Evolutionary conservation across 2,113 vertebrate genomes (phyloP), one percentile per base, ranked within the genome.

Genomic region (sheep (Ovis aries)): DNA sequence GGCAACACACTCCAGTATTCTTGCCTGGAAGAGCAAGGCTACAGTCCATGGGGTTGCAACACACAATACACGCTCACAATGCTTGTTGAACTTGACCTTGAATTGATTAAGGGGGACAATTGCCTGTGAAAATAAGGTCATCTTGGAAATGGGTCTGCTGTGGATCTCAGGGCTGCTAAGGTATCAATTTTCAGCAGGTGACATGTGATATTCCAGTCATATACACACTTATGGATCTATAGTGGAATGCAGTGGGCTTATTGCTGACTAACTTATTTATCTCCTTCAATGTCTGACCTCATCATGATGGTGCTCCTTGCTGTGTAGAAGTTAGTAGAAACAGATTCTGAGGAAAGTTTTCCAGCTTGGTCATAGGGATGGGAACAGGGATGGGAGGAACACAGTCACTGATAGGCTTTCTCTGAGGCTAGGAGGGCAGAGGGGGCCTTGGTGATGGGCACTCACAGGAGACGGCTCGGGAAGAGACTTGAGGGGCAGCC

Each of bases 261-360:
- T 40, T 67, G 25, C 36, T 48, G 25, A 78, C 25, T n/a, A 25
- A 55, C 43, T 36, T 33, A 36, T 48, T 62, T 48, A 33, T 62
- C 50, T 87, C 62, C 50, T 52, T 88, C 59, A 85, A 15, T 7
- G 4, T 80, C 74, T n/a, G 25, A 9, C 40, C 36, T 91, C 31
- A 15, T 45, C 36, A 8, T 33, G 7, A 71, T 6, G 0, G 13
- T 23, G 19, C 59, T 43, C 29, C 43, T 90, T 3, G 11, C 7
- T 80, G 40, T n/a, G 81, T 43, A 40, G 43, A 88, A 88, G 25
- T 97, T 67, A 52, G 15, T 45, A 55, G 71, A 83, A 40, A 83
- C 17, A 19, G 82, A 86, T 23, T 48, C 74, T 16, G n/a, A 53
- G 74, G 62, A 77, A 33, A n/a, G 11, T 64, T 85, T 57, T 52